Evolutionary conservation across 2,797 vertebrate species (phyloP).

Genomic region (Tamandua tetradactyla): DNA sequence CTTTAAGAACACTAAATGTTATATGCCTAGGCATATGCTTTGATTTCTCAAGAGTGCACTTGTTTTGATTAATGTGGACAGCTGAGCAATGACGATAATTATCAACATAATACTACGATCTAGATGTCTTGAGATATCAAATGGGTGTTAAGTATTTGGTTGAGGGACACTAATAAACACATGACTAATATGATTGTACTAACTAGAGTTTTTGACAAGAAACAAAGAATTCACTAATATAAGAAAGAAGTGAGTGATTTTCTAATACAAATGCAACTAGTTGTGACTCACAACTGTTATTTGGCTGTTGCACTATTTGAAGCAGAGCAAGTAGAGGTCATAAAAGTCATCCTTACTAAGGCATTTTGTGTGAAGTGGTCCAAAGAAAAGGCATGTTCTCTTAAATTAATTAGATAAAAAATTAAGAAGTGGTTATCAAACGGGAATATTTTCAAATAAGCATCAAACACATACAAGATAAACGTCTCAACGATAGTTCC

Average conservation of each 20-base stretch:
- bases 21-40: not conserved
- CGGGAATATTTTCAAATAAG: not conserved
- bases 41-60: constrained; percentile 54
- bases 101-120: not conserved
- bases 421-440: not conserved
- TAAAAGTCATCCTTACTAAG: not conserved
- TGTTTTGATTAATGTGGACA: constrained; percentile 37
- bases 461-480: not conserved
- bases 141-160: not conserved
- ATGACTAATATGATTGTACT: not conserved
- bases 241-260: not conserved
- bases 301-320: not conserved
- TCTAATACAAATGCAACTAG: not conserved
- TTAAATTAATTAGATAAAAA: not conserved
- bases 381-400: not conserved
- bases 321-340: not conserved
- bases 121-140: not conserved
- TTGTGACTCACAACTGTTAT: not conserved
- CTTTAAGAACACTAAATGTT: constrained; percentile 8
- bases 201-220: constrained; percentile 11
- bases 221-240: not conserved
- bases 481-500: not conserved
- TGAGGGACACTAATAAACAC: not conserved
- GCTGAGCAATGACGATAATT: constrained; percentile 6
- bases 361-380: not conserved